Percentiles rank a stretch among this genome's conserved stretches.
phyloP scores from a whole-genome alignment of 1,140 invertebrate species.

The Lepidurus couesii region DNA sequence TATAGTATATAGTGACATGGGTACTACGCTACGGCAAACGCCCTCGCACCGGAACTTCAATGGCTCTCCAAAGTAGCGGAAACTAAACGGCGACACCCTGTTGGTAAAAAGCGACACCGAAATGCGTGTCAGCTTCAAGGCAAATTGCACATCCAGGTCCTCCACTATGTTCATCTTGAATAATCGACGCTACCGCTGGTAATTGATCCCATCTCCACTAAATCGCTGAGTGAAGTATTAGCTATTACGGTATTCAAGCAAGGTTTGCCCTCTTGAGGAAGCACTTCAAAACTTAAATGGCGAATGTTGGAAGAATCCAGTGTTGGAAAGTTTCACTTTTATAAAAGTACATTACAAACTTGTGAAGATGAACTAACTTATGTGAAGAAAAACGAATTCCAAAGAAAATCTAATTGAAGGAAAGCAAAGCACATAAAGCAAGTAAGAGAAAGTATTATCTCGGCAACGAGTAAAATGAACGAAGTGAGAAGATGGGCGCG shows the following conservation, averaged over 20 bases:
- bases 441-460: neutral
- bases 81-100: neutral
- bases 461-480: neutral
- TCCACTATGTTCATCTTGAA: neutral
- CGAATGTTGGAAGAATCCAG: no score
- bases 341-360: no score
- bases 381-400: no score
- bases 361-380: no score
- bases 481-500: conserved; percentile 17
- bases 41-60: neutral
- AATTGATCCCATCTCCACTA: no score
- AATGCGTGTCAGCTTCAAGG: neutral
- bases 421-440: neutral
- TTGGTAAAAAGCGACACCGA: neutral
- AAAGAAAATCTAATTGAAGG: no score
- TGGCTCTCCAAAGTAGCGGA: neutral
- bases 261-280: no score
- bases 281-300: no score
- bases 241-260: no score
- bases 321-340: no score
- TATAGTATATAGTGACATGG: neutral
- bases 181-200: neutral
- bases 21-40: conserved; percentile 1
- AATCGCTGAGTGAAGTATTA: no score
- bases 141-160: neutral